Base-by-base conservation (phyloP, 2,113 vertebrate species). In the Myrmecobius fasciatus region DNA sequence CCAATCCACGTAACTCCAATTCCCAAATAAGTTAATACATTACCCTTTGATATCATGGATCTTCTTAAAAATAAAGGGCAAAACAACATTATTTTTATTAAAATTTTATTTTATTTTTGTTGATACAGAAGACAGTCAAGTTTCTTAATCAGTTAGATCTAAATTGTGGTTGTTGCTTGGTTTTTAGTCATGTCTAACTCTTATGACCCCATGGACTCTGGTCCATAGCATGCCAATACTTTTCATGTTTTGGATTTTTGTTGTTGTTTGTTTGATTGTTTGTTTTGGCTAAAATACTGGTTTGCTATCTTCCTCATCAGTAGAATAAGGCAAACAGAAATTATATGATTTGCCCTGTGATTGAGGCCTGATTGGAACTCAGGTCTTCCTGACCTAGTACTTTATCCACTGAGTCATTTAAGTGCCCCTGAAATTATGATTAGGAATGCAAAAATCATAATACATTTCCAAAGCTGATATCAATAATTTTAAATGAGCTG, bases 361-460 rank as follows among this genome's bases (percentile, higher is more conserved):
- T 20, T 83, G 67, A 83, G 67, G 36, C 36, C 11, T 6, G 20
- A 24, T 91, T 53, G 91, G 60, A 49, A n/a, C 31, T 92, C 26
- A 94, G 92, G 52, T 14, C 20, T 91, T 67, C 47, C 90, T 60
- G 60, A 36, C 43, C 89, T 92, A 93, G 60, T 83, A 91, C 53
- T 95, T 25, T 53, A 95, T 94, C 28, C 24, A 83, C 11, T 91
- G 43, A 46, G 53, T 0, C 26, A 46, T 48, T 88, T 94, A 96
- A 95, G 89, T n/a, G 89, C 48, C 49, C 47, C 67, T 28, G 46
- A 96, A 96, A 96, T 94, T 51, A 83, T 94, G 36, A 89, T 94
- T 94, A 96, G 9, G 52, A 97, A 90, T 75, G 17, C 67, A 92
- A 67, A 96, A 51, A 83, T 43, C 7, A 92, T 46, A 96, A 93